Evolutionary conservation across 1,140 invertebrate genomes (phyloP).

Genomic region (Drosophila punjabiensis): DNA sequence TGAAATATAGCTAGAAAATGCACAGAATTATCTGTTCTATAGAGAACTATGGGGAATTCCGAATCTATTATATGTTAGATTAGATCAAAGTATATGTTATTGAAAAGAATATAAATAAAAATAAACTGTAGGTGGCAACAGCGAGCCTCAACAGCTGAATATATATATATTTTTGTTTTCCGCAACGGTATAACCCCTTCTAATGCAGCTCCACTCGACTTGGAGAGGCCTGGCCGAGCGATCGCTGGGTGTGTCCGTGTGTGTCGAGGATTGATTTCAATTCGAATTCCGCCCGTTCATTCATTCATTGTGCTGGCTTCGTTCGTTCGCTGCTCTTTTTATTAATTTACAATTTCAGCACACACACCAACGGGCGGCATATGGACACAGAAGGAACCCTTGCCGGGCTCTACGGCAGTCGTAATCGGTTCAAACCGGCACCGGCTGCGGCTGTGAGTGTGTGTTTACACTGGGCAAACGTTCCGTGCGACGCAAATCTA

Average conservation of each 20-base stretch:
- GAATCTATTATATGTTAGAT: constrained; percentile 7
- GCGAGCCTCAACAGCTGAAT: background rate
- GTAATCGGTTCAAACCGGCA: constrained; percentile 75
- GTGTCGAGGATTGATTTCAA: constrained; percentile 74
- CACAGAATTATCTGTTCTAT: background rate
- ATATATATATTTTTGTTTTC: constrained; percentile 10
- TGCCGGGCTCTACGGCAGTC: constrained; percentile 52
- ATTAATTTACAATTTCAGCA: constrained; percentile 82
- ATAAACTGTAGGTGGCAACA: constrained; percentile 12
- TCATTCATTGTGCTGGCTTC: constrained; percentile 64
- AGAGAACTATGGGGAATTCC: background rate
- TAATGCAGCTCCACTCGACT: constrained; percentile 47
- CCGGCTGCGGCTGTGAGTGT: constrained; percentile 27
- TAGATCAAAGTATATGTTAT: constrained; percentile 18
- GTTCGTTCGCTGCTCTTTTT: constrained; percentile 56
- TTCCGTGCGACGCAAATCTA: constrained; percentile 78
- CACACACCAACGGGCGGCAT: constrained; percentile 21
- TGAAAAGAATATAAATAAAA: background rate
- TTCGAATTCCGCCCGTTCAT: constrained; percentile 76
- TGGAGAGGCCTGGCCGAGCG: constrained; percentile 35
- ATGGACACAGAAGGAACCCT: constrained; percentile 37
- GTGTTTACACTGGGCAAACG: constrained; percentile 63
- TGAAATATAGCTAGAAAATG: background rate
- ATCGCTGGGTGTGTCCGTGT: constrained; percentile 42
- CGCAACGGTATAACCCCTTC: constrained; percentile 22